Evolutionary conservation across 2,888 invertebrate species (phyloP), one percentile per base, ranked within the genome.

Genomic region (Acanthosepion esculentum): DNA sequence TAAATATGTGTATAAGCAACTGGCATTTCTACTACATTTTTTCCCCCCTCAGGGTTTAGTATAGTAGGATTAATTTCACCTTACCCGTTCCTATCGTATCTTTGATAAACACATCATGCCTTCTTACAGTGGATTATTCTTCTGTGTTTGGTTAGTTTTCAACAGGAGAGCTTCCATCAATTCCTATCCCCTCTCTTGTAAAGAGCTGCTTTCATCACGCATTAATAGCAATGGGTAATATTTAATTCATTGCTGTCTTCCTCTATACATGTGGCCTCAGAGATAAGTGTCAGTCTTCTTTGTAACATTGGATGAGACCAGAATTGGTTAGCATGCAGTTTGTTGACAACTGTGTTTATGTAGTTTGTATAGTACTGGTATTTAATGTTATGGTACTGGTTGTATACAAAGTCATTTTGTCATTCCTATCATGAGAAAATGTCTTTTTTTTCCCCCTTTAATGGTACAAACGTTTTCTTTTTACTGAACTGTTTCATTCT

Each of bases 121-220:
- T 78, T 78, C 78, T 78, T 78, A 78, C 78, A n/a, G 78, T 78
- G 78, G 78, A 78, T 78, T 78, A 78, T 78, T 78, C 78, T 78
- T 78, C 78, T 78, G n/a, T 78, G 78, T 33, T 78, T 33, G 33
- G 33, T 33, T 33, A n/a, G n/a, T 78, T 78, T 78, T 33, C n/a
- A 78, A n/a, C 78, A 78, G 78, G n/a, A 78, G 3, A 78, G 78
- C n/a, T 78, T 78, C 78, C 15, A n/a, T 78, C 78, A 78, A n/a
- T 78, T 78, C n/a, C 78, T 78, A n/a, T n/a, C 78, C n/a, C 78
- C n/a, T 78, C 78, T 78, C 78, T 59, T 59, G n/a, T 78, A 12
- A 78, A 78, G 78, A 78, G 78, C n/a, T 78, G 78, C 78, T 78
- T 78, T 78, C 78, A 78, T 78, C 33, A 78, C n/a, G 15, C 78